Base-by-base conservation (phyloP, 1,140 invertebrate genomes). In the Ips typographus region DNA sequence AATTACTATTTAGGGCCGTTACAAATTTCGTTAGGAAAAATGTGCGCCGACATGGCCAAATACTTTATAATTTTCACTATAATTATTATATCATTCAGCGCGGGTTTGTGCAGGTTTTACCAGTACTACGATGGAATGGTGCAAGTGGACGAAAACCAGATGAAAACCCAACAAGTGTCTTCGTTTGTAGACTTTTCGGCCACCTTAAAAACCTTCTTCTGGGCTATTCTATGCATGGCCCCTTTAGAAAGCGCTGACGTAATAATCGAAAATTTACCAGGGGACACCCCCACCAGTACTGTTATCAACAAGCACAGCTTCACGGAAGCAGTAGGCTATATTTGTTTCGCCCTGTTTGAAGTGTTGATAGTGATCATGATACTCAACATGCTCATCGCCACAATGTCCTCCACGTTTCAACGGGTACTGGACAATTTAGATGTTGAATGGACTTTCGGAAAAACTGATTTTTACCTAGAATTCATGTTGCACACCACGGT, bases 301-400 rank as follows among this genome's bases (percentile, higher is more conserved):
- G 80, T 81, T 22, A 79, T 81, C 41, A 87, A 87, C 71, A 75
- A 82, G 40, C 88, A 89, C 67, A 77, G 72, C 2, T 88, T 87
- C 71, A 89, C 86, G 0, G 85, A 88, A 77, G 78, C 82, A 3
- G 81, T 89, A 55, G 88, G 87, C 40, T 87, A 88, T 72, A 80
- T 87, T n/a, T 82, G 85, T 40, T 90, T 89, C 72, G 87, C 85
- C 4, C 74, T 82, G 43, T 90, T 88, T 74, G 85, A 88, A 77
- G 85, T 89, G 55, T 84, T 91, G 55, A 86, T 85, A n/a, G 88
- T 91, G 43, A 84, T 91, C 56, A 85, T 91, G 38, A 84, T 91
- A n/a, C 77, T 91, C 40, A 92, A 92, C 79, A 91, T 91, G 88
- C 82, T 92, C 40, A 90, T 92, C 71, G 90, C 90, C 2, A 90